Evolutionary conservation across 2,888 invertebrate species (phyloP), one percentile per base, ranked within the genome.

Genomic region (Apodemia zela): DNA sequence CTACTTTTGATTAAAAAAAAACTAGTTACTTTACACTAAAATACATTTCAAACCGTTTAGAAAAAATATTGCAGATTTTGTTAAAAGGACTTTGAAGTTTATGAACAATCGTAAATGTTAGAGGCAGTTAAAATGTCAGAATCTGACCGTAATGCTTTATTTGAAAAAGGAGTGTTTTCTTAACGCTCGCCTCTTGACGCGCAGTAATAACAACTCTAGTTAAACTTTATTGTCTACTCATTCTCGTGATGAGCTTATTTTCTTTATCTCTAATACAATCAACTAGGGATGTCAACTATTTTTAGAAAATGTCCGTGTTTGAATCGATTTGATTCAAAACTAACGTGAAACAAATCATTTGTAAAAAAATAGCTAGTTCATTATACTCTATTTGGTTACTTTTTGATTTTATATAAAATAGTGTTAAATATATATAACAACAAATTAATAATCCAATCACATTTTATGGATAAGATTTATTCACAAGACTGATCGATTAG

Each of bases 131-230:
- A 89, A 85, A 82, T 75, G 90, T 89, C 89, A 86, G 82, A 84
- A 82, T 81, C 78, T 82, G 84, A 86, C 87, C 85, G 85, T 87
- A 87, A 87, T 89, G 83, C 80, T 78, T 73, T 80, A 83, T 84
- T 83, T 83, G 79, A 84, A 84, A 84, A 86, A 84, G 85, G 82
- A 85, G 84, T 89, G 86, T 89, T 90, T 87, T 89, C 86, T 87
- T 87, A 82, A 73, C 78, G 81, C 73, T 76, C 77, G 77, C 75
- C 71, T 70, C 68, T 71, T 54, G 79, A 75, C 75, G 74, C 75
- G 75, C 76, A 79, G 80, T 80, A 83, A 85, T 83, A 87, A 87
- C 87, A 82, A 83, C 75, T 73, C 76, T 76, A 62, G 79, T 79
- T 77, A 77, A 79, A 82, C 73, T 85, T 86, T 86, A 85, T 84